These are phyloP conservation scores for Oscheius sp. DNA, from an alignment of 2,888 invertebrate species.

Conservation along the genomic window DNA sequence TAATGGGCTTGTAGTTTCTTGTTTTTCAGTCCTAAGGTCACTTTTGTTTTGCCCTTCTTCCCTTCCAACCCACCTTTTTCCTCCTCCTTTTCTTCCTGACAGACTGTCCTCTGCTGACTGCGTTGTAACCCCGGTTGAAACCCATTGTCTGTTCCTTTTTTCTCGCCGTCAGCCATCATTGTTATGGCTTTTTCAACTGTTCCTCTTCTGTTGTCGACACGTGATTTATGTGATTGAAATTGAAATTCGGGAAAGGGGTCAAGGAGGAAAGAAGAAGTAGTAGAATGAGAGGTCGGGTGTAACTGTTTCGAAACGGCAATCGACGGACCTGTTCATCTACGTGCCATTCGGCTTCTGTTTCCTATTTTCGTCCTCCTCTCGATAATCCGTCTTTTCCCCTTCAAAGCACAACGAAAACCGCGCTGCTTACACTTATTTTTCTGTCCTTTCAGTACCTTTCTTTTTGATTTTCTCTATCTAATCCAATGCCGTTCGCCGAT, in stretches of 20 bases:
- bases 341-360: no score
- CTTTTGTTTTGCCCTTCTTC: background rate
- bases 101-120: no score
- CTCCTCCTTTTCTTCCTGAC: background rate
- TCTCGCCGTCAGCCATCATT: background rate
- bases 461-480: background rate
- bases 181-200: background rate
- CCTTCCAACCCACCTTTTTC: background rate
- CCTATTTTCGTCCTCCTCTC: background rate
- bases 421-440: background rate
- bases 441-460: background rate
- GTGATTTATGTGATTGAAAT: no score
- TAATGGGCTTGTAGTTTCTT: no score
- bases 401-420: background rate
- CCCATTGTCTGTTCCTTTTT: background rate
- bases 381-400: slow-evolving; percentile 2
- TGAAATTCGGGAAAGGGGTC: no score
- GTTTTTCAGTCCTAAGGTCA: no score
- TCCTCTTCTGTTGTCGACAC: no score
- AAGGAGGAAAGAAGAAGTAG: no score
- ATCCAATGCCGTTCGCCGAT: slow-evolving; percentile 16
- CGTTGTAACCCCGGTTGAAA: no score
- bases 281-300: no score
- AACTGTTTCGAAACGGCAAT: background rate
- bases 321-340: background rate